phyloP scores from a whole-genome alignment of 2,797 vertebrate species.

The Phaenicophaeus curvirostris region DNA sequence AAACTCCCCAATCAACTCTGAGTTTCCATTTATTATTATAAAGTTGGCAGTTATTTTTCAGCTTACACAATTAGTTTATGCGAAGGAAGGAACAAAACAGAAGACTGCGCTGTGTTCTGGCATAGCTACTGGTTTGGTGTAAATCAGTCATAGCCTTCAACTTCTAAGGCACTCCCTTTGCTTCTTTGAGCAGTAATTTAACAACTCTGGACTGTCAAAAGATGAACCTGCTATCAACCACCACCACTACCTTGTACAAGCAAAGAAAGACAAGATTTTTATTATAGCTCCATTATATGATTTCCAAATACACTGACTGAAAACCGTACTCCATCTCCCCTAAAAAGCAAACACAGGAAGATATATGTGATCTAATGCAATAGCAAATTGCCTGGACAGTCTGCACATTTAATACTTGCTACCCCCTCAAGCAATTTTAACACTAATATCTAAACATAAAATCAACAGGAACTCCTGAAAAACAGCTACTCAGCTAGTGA shows the following conservation, averaged over 20 bases:
- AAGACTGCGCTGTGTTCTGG: background rate
- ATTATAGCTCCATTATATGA: fast-evolving
- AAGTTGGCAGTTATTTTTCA: background rate
- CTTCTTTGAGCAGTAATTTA: background rate
- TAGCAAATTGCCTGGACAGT: background rate
- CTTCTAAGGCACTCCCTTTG: background rate
- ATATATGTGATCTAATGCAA: background rate
- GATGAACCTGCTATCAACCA: background rate
- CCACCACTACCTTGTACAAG: background rate
- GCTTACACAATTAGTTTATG: conserved; percentile 28
- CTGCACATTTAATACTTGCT: background rate
- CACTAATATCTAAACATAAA: background rate
- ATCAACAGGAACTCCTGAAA: background rate
- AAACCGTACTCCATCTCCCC: background rate
- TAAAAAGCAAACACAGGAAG: background rate
- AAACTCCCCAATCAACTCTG: conserved; percentile 48
- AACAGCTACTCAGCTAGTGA: background rate
- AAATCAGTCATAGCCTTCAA: background rate
- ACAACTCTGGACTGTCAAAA: background rate
- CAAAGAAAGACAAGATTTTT: background rate
- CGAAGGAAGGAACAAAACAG: conserved; percentile 1
- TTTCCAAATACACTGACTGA: background rate
- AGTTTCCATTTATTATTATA: conserved; percentile 49
- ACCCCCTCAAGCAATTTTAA: background rate
- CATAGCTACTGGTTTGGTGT: background rate